phyloP scores from a whole-genome alignment of 2,113 vertebrate species.

The Morone chrysops region DNA sequence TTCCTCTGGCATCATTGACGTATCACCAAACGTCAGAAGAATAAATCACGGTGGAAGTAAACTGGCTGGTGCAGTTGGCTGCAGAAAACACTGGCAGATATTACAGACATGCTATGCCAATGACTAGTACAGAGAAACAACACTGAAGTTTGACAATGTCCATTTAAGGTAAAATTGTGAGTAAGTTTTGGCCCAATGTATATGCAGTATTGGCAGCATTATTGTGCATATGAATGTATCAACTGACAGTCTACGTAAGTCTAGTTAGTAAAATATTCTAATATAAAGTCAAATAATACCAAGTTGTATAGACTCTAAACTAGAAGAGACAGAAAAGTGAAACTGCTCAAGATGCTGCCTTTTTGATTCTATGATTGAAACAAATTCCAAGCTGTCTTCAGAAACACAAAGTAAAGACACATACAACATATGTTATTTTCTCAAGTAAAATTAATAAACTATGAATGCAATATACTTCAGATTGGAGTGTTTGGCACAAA shows the following conservation, averaged over 20 bases:
- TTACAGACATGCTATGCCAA: not conserved
- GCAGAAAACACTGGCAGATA: not conserved
- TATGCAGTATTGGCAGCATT: not conserved
- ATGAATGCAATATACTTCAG: no score
- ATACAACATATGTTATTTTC: not conserved
- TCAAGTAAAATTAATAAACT: not conserved
- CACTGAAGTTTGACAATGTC: not conserved
- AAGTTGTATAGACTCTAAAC: not conserved
- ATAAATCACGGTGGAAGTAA: not conserved
- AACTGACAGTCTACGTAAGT: not conserved
- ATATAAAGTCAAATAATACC: not conserved
- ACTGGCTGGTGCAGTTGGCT: not conserved
- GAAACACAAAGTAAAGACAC: not conserved
- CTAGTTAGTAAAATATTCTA: not conserved
- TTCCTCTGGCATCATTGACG: not conserved
- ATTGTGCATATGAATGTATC: not conserved
- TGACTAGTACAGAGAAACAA: not conserved
- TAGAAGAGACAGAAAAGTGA: not conserved
- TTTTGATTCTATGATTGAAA: not conserved
- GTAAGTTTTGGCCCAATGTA: not conserved
- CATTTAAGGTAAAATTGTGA: conserved; percentile 9
- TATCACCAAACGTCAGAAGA: no score
- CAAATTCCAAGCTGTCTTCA: not conserved
- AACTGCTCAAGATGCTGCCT: not conserved
- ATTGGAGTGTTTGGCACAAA: not conserved